Base-by-base conservation (phyloP, 2,888 invertebrate species). In the Hemithea aestivaria region DNA sequence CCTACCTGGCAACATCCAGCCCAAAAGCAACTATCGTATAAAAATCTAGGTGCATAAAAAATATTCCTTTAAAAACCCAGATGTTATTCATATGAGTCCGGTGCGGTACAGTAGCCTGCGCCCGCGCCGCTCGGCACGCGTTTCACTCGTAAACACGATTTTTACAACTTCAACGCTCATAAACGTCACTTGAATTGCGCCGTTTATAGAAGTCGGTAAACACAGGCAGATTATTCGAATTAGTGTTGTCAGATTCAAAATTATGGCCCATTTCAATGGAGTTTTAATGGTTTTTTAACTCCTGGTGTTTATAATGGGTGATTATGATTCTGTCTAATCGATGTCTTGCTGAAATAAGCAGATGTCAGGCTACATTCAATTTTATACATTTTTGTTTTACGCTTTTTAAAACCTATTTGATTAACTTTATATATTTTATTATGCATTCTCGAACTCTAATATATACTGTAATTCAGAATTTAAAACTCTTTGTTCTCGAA, bases 161-260 rank as follows among this genome's bases (percentile, higher is more conserved):
- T 85, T 87, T 84, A 84, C 80, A 74, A 79, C 83, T 82, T 73
- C 66, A 83, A 72, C 63, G 76, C 67, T 83, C 84, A 77, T 87
- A 82, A 84, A 84, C 75, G 84, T 85, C 85, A 79, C 78, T 70
- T 73, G 77, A 76, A 83, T 80, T 79, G 81, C 83, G 71, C 80
- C 85, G 73, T 83, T 83, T 84, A 81, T 84, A 83, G 82, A 80
- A 75, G 79, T 77, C 76, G 71, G 82, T 78, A 81, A 81, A 83
- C 83, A 80, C 78, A 75, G 76, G 69, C 73, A 74, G 82, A 82
- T 84, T 82, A 82, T 47, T 20, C 23, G 39, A 27, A 36, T 38
- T 10, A 34, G 50, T 46, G 44, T 45, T 46, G 48, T 44, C 48
- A 46, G 48, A 46, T 48, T 52, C 7, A 33, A 42, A 42, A 34